phyloP scores from a whole-genome alignment of 2,113 vertebrate genomes.

The Salminus brasiliensis region DNA sequence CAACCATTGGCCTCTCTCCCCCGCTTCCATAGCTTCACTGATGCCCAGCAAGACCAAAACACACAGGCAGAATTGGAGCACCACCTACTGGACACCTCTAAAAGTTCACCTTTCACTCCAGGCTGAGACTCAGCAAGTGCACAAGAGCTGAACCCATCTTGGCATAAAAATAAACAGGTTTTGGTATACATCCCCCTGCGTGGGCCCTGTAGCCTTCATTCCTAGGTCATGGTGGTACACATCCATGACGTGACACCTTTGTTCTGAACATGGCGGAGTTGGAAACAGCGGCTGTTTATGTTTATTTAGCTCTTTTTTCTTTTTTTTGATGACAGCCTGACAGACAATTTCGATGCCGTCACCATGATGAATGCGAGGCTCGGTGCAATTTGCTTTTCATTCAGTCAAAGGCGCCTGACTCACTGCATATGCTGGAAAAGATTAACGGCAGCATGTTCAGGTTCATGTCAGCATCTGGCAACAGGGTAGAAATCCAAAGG shows the following conservation, averaged over 20 bases:
- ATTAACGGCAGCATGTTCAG: neutral
- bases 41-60: constrained; percentile 19
- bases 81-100: constrained; percentile 73
- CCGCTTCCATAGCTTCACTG: constrained; percentile 33
- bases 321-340: constrained; percentile 24
- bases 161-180: neutral
- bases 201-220: neutral
- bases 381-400: constrained; percentile 52
- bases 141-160: neutral
- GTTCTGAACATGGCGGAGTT: neutral
- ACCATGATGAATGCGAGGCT: constrained; percentile 45
- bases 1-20: constrained; percentile 61
- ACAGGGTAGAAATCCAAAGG: neutral
- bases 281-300: neutral
- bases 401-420: constrained; percentile 45
- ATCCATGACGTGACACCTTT: neutral
- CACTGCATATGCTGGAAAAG: neutral
- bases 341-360: constrained; percentile 37
- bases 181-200: neutral
- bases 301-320: neutral
- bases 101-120: constrained; percentile 33
- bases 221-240: neutral
- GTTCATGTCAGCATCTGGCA: neutral
- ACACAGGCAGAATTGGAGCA: constrained; percentile 63
- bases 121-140: neutral